Evolutionary conservation across 92 coral and sea anemone genomes (phyloP).

Genomic region (Anthopleura xanthogrammica): DNA sequence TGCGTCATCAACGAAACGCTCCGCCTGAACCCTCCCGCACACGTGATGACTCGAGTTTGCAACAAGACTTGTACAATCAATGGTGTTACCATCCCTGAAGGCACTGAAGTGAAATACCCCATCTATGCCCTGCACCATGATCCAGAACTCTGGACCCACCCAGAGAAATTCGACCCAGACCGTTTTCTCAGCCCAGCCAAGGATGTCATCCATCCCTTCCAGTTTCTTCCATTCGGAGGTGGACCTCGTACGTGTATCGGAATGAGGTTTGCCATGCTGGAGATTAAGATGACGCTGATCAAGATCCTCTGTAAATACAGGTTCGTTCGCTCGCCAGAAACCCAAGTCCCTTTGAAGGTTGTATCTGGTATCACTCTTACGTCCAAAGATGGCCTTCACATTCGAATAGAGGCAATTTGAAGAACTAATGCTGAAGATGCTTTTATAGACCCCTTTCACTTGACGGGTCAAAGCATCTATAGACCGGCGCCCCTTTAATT

Average conservation of each 20-base stretch:
- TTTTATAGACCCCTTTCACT: too few relatives aligned
- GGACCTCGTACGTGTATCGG: slow-evolving; percentile 67
- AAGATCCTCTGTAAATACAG: slow-evolving; percentile 45
- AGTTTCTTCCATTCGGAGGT: slow-evolving; percentile 56
- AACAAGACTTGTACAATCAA: slow-evolving; percentile 33
- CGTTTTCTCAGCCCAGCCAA: slow-evolving; percentile 44
- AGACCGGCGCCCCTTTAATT: too few relatives aligned
- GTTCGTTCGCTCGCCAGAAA: slow-evolving; percentile 64
- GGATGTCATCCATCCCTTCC: slow-evolving; percentile 40
- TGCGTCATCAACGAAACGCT: slow-evolving; percentile 63
- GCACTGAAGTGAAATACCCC: slow-evolving; percentile 48
- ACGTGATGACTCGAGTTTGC: slow-evolving; percentile 50
- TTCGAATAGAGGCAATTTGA: slow-evolving; percentile 36
- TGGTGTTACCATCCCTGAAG: slow-evolving; percentile 46
- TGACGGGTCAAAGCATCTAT: too few relatives aligned
- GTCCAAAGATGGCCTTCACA: slow-evolving; percentile 39
- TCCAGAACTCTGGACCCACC: slow-evolving; percentile 51
- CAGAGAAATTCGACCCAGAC: slow-evolving; percentile 65
- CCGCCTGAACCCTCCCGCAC: slow-evolving; percentile 57
- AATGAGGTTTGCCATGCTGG: slow-evolving; percentile 62
- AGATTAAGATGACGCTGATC: slow-evolving; percentile 58
- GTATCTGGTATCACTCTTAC: slow-evolving; percentile 43
- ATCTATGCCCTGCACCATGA: slow-evolving; percentile 56
- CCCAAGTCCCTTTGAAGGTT: slow-evolving; percentile 46
- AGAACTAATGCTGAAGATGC: background rate